phyloP scores from a whole-genome alignment of 2,797 vertebrate genomes.

The Dendrocincla tyrannina region DNA sequence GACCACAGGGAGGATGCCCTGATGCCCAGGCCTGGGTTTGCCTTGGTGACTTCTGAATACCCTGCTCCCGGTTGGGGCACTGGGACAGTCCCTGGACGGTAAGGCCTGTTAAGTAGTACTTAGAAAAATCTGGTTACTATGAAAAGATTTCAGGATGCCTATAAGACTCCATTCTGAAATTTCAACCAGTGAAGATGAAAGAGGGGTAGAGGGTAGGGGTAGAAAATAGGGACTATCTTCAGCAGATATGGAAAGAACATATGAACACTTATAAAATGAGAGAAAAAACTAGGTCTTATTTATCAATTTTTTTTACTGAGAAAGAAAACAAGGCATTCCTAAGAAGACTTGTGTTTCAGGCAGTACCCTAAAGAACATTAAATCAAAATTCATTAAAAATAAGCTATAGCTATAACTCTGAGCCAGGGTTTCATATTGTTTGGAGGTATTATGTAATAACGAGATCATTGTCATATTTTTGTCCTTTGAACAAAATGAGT shows the following conservation, averaged over 20 bases:
- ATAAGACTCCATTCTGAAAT: background rate
- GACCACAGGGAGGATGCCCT: background rate
- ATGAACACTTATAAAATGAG: background rate
- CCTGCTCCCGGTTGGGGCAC: fast-evolving
- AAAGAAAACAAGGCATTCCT: background rate
- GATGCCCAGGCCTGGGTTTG: fast-evolving
- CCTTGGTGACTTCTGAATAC: background rate
- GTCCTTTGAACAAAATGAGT: background rate
- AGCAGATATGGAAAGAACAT: background rate
- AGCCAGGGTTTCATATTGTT: background rate
- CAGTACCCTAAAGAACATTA: background rate
- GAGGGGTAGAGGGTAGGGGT: background rate
- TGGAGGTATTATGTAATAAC: background rate
- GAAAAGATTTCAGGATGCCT: background rate
- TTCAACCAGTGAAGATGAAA: background rate
- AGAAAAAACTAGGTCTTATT: background rate
- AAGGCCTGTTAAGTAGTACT: fast-evolving
- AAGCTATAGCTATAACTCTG: background rate
- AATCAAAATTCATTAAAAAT: background rate
- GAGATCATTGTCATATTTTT: background rate
- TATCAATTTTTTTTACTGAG: background rate
- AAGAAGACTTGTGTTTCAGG: background rate
- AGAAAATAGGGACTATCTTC: background rate
- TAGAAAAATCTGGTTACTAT: background rate
- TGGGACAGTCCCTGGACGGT: background rate